phyloP scores from a whole-genome alignment of 2,888 invertebrate genomes.

The Macrophya annulata region DNA sequence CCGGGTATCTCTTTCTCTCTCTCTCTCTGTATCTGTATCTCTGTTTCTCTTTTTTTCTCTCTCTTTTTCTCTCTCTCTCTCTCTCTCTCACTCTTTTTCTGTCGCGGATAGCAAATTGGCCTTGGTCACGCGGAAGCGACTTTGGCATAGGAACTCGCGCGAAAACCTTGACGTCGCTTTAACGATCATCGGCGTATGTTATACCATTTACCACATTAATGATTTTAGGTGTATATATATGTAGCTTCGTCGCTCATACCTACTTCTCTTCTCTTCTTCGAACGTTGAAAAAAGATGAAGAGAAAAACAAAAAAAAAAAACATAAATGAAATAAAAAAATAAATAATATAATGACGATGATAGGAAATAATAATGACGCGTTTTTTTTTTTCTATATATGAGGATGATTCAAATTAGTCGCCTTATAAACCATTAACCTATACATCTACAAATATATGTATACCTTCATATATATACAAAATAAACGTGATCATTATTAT shows the following conservation, averaged over 20 bases:
- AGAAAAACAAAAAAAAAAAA: too few relatives aligned
- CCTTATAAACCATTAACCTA: neutral
- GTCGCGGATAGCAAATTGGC: constrained; percentile 59
- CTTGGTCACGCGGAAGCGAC: constrained; percentile 70
- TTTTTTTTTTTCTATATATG: neutral
- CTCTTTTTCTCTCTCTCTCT: neutral
- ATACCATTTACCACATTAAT: constrained; percentile 1
- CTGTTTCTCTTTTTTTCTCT: neutral
- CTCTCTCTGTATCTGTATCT: neutral
- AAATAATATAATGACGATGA: neutral
- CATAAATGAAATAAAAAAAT: too few relatives aligned
- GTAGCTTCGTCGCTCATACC: neutral
- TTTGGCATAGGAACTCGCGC: constrained; percentile 49
- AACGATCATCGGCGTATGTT: constrained; percentile 1
- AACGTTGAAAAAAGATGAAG: neutral
- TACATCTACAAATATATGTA: neutral
- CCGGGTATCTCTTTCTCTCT: constrained; percentile 58
- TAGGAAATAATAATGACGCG: constrained; percentile 10
- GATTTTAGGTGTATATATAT: too few relatives aligned
- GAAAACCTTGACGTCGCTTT: constrained; percentile 53
- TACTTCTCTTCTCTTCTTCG: neutral
- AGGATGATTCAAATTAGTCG: constrained; percentile 10
- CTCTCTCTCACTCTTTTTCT: neutral
- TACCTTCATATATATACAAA: neutral
- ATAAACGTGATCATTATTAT: neutral